Percentiles rank a stretch among this genome's conserved stretches.
Conservation (phyloP, 2,113 vertebrate species). For the Hemichromis elongatus region DNA sequence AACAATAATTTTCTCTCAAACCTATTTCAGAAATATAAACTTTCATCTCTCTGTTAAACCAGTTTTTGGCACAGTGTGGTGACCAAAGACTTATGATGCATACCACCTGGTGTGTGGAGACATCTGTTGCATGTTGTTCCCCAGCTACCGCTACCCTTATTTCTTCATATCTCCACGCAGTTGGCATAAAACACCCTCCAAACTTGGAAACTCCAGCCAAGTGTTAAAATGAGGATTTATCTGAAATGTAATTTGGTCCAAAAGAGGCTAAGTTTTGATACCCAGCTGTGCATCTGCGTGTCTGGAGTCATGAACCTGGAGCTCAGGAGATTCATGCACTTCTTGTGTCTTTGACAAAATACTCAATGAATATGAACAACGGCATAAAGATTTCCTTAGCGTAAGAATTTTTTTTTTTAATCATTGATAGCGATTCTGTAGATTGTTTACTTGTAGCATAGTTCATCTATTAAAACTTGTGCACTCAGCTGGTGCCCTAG, state of each 20-base stretch:
- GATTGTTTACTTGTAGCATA: neutral
- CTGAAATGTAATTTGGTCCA: neutral
- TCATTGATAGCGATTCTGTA: neutral
- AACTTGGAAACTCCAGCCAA: neutral
- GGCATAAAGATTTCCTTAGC: neutral
- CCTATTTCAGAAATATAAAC: neutral
- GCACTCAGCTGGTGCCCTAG: neutral
- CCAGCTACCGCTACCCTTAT: neutral
- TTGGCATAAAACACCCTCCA: neutral
- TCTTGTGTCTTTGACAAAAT: neutral
- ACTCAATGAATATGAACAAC: neutral
- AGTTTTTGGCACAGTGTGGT: neutral
- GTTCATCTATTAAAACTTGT: neutral
- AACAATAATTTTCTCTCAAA: neutral
- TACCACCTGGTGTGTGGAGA: neutral
- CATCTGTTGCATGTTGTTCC: neutral
- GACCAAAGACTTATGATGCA: neutral
- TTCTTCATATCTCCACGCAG: neutral
- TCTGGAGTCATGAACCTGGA: neutral
- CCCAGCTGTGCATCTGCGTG: neutral
- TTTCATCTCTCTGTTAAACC: neutral
- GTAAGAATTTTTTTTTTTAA: neutral
- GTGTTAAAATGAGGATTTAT: neutral
- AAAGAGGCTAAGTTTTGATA: neutral
- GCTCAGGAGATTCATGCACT: neutral